phyloP scores from a whole-genome alignment of 2,888 invertebrate species.

The Scotopteryx bipunctaria region DNA sequence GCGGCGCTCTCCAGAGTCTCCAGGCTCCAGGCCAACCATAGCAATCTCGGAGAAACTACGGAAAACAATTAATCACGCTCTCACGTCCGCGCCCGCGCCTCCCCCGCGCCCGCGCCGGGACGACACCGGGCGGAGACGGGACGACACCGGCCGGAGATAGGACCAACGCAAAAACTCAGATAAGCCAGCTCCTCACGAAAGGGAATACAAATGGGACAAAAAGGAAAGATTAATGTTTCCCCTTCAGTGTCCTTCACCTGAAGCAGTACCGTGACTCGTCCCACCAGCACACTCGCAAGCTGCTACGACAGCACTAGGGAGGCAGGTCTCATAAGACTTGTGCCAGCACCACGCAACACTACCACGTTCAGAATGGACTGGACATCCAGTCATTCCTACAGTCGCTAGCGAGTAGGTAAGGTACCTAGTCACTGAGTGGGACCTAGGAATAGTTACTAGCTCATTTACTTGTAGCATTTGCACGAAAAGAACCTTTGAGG shows the following conservation, averaged over 20 bases:
- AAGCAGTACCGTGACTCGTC: background rate
- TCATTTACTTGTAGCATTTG: too few species aligned
- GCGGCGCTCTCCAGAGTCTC: too few species aligned
- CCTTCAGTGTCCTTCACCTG: background rate
- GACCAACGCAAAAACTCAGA: constrained; percentile 8
- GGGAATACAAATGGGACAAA: constrained; percentile 5
- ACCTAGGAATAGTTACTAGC: too few species aligned
- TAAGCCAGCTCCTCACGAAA: background rate
- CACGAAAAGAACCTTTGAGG: too few species aligned
- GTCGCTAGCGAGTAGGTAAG: too few species aligned
- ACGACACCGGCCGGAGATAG: constrained; percentile 10
- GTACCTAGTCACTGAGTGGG: too few species aligned
- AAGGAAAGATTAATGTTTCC: background rate
- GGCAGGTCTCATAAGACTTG: too few species aligned
- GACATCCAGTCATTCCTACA: too few species aligned
- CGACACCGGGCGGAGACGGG: constrained; percentile 16
- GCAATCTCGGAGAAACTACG: constrained; percentile 36
- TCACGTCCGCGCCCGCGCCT: constrained; percentile 24
- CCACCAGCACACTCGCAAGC: too few species aligned
- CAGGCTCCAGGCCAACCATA: constrained; percentile 27
- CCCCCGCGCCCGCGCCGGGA: constrained; percentile 10
- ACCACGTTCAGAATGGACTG: too few species aligned
- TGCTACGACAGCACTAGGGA: too few species aligned
- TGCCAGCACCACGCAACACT: too few species aligned
- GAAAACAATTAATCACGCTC: constrained; percentile 38